Evolutionary conservation across 2,888 invertebrate species (phyloP), one percentile per base, ranked within the genome.

Genomic region (Ceraclea dissimilis): DNA sequence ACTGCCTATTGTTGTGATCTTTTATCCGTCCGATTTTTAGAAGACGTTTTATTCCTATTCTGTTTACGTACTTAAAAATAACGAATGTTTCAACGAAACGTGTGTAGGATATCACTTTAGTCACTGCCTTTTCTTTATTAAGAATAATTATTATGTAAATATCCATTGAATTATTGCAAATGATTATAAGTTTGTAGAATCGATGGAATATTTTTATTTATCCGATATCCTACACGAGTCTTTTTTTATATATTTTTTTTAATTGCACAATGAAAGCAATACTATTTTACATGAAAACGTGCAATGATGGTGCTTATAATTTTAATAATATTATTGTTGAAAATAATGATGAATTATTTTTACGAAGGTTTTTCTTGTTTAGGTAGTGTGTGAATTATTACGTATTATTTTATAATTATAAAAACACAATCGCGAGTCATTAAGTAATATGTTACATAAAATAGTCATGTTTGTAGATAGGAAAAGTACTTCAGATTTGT

Each of bases 391-490:
- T 26, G 10, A n/a, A n/a, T 6, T 26, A 47, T 47, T 11, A 47
- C 13, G 5, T 16, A 8, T 43, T 56, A 50, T 51, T 57, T 52
- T 17, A 52, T 39, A 48, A 61, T 52, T 43, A 31, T 59, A 53
- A 54, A 60, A 55, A 62, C 52, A 53, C 53, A 52, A 21, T 19
- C 54, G 33, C 22, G 44, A 46, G 44, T 52, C 58, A 21, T n/a
- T n/a, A n/a, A n/a, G n/a, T n/a, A n/a, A n/a, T n/a, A n/a, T 18
- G 34, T 54, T 46, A 44, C 52, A 44, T 52, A 50, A 56, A 46
- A 62, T 59, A 61, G 61, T 61, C 61, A 61, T 57, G 59, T 55
- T n/a, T 61, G 61, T 61, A 61, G 61, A 60, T 62, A 60, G 50
- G 20, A 39, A 49, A 31, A 57, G 55, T 46, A 34, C 53, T 49